Evolutionary conservation across 2,888 invertebrate species (phyloP).

Genomic region (Microctonus hyperodae): DNA sequence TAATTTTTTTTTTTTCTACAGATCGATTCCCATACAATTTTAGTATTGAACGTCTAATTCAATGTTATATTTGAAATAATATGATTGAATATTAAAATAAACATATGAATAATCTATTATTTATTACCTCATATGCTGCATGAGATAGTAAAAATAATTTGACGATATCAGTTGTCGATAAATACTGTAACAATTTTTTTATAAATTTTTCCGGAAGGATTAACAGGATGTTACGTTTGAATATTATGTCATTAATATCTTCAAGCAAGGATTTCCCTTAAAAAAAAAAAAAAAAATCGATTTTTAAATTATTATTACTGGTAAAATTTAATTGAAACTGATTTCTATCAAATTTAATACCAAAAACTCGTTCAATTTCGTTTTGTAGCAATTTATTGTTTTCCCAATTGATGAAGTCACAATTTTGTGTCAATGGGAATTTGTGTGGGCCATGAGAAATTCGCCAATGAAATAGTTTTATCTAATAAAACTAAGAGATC

Average conservation of each 20-base stretch:
- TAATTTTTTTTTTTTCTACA: slow-evolving; percentile 38
- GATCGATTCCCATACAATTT: slow-evolving; percentile 44
- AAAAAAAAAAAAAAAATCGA: not conserved
- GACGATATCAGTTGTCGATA: slow-evolving; percentile 22
- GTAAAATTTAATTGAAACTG: not conserved
- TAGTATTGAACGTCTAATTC: slow-evolving; percentile 18
- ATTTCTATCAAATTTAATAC: slow-evolving; percentile 38
- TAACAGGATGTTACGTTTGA: slow-evolving; percentile 12
- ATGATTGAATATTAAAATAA: not conserved
- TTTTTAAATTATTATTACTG: not conserved
- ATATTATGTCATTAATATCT: slow-evolving; percentile 16
- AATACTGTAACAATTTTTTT: slow-evolving; percentile 15
- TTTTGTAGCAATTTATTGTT: slow-evolving; percentile 47
- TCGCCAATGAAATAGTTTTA: slow-evolving; percentile 53
- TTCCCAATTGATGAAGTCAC: slow-evolving; percentile 45
- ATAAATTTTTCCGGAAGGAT: slow-evolving; percentile 28
- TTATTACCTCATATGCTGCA: slow-evolving; percentile 27
- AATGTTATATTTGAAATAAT: not conserved
- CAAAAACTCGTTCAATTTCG: slow-evolving; percentile 51
- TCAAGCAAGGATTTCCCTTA: slow-evolving; percentile 23
- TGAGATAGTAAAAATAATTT: slow-evolving; percentile 24
- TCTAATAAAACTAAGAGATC: slow-evolving; percentile 38
- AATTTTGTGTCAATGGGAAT: slow-evolving; percentile 42
- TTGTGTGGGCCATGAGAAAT: slow-evolving; percentile 56
- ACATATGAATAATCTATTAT: not conserved